Evolutionary conservation across 1,140 invertebrate species (phyloP), one percentile per base, ranked within the genome.

Genomic region (Zaprionus ghesquierei): DNA sequence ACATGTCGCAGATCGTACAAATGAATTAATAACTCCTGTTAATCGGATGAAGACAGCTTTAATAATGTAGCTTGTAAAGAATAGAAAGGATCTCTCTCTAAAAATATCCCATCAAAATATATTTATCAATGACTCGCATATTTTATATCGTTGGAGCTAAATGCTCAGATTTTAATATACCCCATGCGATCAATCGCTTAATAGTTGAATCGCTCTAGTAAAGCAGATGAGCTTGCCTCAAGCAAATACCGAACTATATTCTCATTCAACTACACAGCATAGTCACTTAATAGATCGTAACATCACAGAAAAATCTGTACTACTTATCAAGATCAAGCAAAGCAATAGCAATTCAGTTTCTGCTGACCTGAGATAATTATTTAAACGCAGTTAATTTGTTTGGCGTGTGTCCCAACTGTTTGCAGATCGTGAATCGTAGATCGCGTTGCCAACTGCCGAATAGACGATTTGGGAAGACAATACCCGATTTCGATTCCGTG

Each of bases 351-450:
- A 15, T 15, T 41, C 6, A 15, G 35, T n/a, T 41, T 41, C n/a
- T 6, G n/a, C 15, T 1, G 6, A 8, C 5, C 5, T 5, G n/a
- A 41, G n/a, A n/a, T 41, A 15, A 41, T 41, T 74, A 74, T 80
- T 81, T 80, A 86, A 81, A 85, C 79, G 69, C 62, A 46, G 69
- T 68, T 86, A 86, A 85, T 85, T 86, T 86, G 82, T 78, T 85
- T 85, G 70, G 65, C 78, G 78, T 86, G 81, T 69, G 59, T 74
- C 41, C 29, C 12, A 65, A 64, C 35, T 23, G 49, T 51, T 51
- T 23, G 46, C 46, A 29, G 59, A 62, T 62, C 27, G 59, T 44
- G 25, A 29, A 50, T 61, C 18, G 54, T 20, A 25, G 54, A 56
- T 56, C 31, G 33, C 29, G 56, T 46, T 46, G 41, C 35, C 8